Conservation (phyloP, 2,888 invertebrate species). For the Diloba caeruleocephala region DNA sequence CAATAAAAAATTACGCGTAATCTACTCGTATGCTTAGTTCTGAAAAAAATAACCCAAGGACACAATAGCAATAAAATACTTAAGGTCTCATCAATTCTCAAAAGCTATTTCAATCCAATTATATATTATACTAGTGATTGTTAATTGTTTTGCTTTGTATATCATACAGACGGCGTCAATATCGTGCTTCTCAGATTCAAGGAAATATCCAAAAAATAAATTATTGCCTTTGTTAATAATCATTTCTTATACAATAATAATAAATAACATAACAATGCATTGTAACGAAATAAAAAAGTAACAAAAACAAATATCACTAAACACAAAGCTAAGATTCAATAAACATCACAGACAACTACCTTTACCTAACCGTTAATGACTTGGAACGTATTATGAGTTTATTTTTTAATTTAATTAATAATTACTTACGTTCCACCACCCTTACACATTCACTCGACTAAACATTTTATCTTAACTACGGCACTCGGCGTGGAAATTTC, state of each 20-base stretch:
- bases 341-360: conserved; percentile 86
- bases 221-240: conserved; percentile 31
- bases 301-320: conserved; percentile 62
- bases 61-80: conserved; percentile 30
- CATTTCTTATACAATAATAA: conserved; percentile 50
- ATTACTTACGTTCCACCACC: conserved; percentile 56
- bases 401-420: conserved; percentile 63
- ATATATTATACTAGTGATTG: conserved; percentile 44
- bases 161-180: conserved; percentile 57
- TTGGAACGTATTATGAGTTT: conserved; percentile 76
- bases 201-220: conserved; percentile 41
- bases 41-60: conserved; percentile 30
- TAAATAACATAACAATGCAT: conserved; percentile 53
- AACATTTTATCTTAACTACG: conserved; percentile 73
- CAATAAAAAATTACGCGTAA: conserved; percentile 34
- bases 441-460: conserved; percentile 71
- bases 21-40: conserved; percentile 19
- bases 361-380: conserved; percentile 74
- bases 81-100: conserved; percentile 35
- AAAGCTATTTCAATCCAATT: conserved; percentile 42
- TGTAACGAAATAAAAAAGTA: conserved; percentile 35
- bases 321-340: conserved; percentile 71
- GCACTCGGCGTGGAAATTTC: conserved; percentile 75
- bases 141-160: conserved; percentile 40
- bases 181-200: conserved; percentile 45